Percentiles rank a stretch among this genome's conserved stretches.
phyloP scores from a whole-genome alignment of 2,113 vertebrate species.

The chimpanzee (Pan troglodytes) region NHGRI_mPanTro3-v2.1_pri NC_086015.1:39851001-39851500 shows the following conservation, averaged over 20 bases:
- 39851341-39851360: not conserved
- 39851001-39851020: not conserved
- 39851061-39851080: not conserved
- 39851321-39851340: not conserved
- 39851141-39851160: not conserved
- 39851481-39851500: constrained; percentile 64
- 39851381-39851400: not conserved
- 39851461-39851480: constrained; percentile 75
- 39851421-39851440: not conserved
- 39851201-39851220: not conserved
- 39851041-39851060: not conserved
- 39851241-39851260: not conserved
- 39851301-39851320: constrained; percentile 46
- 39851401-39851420: constrained; percentile 51
- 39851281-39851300: not conserved
- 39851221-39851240: not conserved
- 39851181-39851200: not conserved
- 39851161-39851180: not conserved
- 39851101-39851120: not conserved
- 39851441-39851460: constrained; percentile 55
- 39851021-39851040: not conserved
- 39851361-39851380: not conserved
- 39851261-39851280: not conserved
- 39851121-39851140: not conserved
- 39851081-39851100: not conserved